Evolutionary conservation across 2,113 vertebrate species (phyloP).

Genomic region (Dipodomys ordii): DNA sequence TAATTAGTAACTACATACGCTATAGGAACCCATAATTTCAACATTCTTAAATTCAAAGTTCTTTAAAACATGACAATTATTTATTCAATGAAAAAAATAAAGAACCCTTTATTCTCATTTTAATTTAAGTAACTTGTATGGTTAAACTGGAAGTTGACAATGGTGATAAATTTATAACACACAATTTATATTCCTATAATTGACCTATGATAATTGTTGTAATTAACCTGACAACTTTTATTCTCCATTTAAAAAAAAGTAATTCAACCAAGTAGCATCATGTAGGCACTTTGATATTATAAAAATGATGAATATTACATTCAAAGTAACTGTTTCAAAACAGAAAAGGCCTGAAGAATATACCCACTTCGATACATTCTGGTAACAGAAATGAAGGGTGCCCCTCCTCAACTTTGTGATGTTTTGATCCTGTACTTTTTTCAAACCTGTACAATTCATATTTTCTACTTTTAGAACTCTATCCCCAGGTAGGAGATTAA

Average conservation of each 20-base stretch:
- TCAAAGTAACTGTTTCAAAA: constrained; percentile 24
- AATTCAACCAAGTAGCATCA: neutral
- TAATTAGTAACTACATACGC: neutral
- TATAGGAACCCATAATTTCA: neutral
- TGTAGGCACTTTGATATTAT: neutral
- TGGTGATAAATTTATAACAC: neutral
- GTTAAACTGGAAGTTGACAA: constrained; percentile 26
- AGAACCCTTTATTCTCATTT: neutral
- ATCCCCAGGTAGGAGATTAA: neutral
- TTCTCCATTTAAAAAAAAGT: no score
- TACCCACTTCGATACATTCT: neutral
- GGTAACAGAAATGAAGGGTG: neutral
- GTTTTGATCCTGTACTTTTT: neutral
- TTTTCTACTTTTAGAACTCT: neutral
- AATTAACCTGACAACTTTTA: neutral
- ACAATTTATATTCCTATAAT: neutral
- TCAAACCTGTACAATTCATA: neutral
- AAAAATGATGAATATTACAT: neutral
- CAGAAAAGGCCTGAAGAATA: neutral
- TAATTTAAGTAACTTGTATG: constrained; percentile 18
- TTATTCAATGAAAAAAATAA: constrained; percentile 5
- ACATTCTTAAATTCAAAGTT: neutral
- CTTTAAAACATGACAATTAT: no score
- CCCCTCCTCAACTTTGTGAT: constrained; percentile 1
- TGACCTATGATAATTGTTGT: neutral